Conservation (phyloP, 2,888 invertebrate genomes). For the Lasioglossum morio region DNA sequence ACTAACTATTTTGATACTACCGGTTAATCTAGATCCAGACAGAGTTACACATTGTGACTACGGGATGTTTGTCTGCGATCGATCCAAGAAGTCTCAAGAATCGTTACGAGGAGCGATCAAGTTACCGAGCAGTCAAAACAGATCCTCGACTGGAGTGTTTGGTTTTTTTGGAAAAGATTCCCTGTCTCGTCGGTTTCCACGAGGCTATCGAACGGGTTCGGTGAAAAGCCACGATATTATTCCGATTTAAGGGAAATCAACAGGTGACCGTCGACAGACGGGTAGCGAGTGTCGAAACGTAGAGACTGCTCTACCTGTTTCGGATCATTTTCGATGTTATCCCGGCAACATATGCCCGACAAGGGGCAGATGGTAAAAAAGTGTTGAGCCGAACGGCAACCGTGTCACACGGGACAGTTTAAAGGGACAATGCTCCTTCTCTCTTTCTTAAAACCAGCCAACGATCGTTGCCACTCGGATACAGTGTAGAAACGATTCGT, state of each 20-base stretch:
- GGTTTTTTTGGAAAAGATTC: not conserved
- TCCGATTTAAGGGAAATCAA: conserved; percentile 78
- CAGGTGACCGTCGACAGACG: conserved; percentile 82
- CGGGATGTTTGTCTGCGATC: too few species aligned
- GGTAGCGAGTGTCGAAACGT: conserved; percentile 75
- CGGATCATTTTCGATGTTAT: conserved; percentile 75
- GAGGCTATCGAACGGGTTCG: not conserved
- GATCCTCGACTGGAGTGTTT: not conserved
- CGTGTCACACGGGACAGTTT: conserved; percentile 64
- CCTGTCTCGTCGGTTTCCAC: not conserved
- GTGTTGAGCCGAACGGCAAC: conserved; percentile 60
- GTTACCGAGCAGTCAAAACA: not conserved
- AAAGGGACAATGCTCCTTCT: conserved; percentile 38
- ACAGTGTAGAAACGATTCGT: not conserved
- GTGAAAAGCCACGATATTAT: conserved; percentile 73
- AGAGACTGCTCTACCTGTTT: conserved; percentile 65
- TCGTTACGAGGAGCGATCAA: not conserved
- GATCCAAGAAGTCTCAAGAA: not conserved
- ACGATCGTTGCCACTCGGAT: conserved; percentile 36
- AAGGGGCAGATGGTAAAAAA: conserved; percentile 77
- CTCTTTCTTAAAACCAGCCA: conserved; percentile 9
- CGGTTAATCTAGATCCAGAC: too few species aligned
- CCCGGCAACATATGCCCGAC: conserved; percentile 79
- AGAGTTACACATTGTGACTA: too few species aligned
- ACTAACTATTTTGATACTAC: not conserved